phyloP scores from a whole-genome alignment of 2,113 vertebrate species.

The Benitochromis conjunctus region DNA sequence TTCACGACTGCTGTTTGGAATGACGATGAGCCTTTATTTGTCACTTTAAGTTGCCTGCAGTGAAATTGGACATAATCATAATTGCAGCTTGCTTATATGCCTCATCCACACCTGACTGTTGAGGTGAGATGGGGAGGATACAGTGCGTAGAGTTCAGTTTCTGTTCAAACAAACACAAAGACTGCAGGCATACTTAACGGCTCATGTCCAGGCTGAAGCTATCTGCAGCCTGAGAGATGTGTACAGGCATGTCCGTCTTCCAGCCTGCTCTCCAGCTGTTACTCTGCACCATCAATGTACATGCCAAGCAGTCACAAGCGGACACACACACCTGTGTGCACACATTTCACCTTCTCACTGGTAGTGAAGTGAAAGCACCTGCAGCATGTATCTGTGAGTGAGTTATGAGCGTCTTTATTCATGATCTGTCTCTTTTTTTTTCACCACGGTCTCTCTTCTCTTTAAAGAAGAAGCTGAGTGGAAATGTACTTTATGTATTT shows the following conservation, averaged over 20 bases:
- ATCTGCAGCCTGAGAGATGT: conserved; percentile 17
- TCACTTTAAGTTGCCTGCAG: too few relatives aligned
- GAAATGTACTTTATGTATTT: neutral
- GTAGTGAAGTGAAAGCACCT: neutral
- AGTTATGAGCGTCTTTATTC: neutral
- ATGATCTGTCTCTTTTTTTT: neutral
- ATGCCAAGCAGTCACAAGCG: neutral
- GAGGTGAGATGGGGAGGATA: neutral
- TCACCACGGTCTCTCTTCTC: neutral
- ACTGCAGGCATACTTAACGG: neutral
- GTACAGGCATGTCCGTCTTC: conserved; percentile 10
- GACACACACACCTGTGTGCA: neutral
- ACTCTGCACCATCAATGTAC: neutral
- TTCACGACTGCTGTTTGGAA: neutral
- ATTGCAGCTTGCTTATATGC: neutral
- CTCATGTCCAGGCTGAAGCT: neutral
- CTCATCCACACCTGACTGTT: conserved; percentile 14
- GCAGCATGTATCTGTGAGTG: neutral
- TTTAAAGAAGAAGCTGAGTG: neutral
- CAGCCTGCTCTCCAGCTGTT: conserved; percentile 36
- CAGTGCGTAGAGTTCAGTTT: neutral
- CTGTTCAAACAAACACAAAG: conserved; percentile 27
- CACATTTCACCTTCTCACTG: neutral
- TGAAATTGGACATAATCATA: neutral
- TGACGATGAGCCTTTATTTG: too few relatives aligned